Evolutionary conservation across 2,888 invertebrate genomes (phyloP).

Genomic region (Spodoptera picta): DNA sequence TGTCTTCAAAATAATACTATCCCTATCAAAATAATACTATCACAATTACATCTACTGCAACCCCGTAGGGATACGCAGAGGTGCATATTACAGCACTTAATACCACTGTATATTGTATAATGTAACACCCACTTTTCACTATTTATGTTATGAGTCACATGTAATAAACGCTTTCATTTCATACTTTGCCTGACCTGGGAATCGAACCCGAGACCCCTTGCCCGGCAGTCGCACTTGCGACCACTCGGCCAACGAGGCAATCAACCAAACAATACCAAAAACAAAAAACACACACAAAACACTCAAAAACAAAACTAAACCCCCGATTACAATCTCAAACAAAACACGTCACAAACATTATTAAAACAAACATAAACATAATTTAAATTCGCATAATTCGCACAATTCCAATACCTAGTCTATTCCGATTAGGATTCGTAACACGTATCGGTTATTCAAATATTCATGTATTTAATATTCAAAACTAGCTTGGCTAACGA

Average conservation of each 20-base stretch:
- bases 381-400: constrained; percentile 18
- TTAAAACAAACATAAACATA: constrained; percentile 39
- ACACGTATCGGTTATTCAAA: constrained; percentile 41
- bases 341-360: constrained; percentile 14
- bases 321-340: constrained; percentile 13
- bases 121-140: too few relatives aligned
- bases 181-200: too few relatives aligned
- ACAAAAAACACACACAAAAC: constrained; percentile 8
- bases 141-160: too few relatives aligned
- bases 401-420: constrained; percentile 12
- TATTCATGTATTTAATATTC: constrained; percentile 50
- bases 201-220: too few relatives aligned
- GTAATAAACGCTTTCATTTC: too few relatives aligned
- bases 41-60: too few relatives aligned
- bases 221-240: too few relatives aligned
- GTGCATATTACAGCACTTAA: too few relatives aligned
- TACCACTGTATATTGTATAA: too few relatives aligned
- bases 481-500: constrained; percentile 43
- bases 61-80: too few relatives aligned
- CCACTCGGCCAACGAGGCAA: not conserved
- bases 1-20: too few relatives aligned
- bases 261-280: not conserved
- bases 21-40: too few relatives aligned
- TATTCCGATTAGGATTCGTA: constrained; percentile 38
- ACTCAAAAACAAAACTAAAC: not conserved